Evolutionary conservation across 1,140 invertebrate species (phyloP).

Genomic region (Ceratina australensis): DNA sequence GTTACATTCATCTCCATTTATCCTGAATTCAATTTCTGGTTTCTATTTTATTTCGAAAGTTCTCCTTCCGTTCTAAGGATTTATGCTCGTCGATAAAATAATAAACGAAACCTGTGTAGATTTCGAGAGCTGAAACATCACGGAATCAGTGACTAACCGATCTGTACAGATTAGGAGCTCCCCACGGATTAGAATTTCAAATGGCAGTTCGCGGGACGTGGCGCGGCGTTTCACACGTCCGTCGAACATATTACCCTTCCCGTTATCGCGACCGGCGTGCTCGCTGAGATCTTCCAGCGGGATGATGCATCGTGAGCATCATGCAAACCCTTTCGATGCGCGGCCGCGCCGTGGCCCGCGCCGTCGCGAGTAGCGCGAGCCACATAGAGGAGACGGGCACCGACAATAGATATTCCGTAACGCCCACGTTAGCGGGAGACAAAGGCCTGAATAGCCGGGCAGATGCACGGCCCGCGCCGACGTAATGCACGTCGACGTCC

Average conservation of each 20-base stretch:
- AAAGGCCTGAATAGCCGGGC: constrained; percentile 60
- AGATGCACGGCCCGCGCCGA: constrained; percentile 53
- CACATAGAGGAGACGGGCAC: constrained; percentile 24
- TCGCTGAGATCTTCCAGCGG: constrained; percentile 32
- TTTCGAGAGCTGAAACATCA: not conserved
- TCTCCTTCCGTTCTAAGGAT: too few relatives aligned
- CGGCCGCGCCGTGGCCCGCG: not conserved
- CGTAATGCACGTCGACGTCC: constrained; percentile 57
- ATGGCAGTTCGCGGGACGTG: constrained; percentile 11
- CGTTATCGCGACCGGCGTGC: constrained; percentile 53
- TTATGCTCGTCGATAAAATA: too few relatives aligned
- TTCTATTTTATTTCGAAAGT: too few relatives aligned
- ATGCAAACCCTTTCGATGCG: constrained; percentile 32
- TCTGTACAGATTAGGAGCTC: not conserved
- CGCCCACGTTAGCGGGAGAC: constrained; percentile 64
- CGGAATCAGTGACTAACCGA: not conserved
- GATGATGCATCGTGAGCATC: constrained; percentile 45
- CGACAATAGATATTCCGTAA: constrained; percentile 66
- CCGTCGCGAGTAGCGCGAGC: not conserved
- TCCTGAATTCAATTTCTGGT: too few relatives aligned
- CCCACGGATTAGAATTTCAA: constrained; percentile 28
- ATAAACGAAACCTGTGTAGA: too few relatives aligned
- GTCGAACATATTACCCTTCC: constrained; percentile 54
- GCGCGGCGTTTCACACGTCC: constrained; percentile 28
- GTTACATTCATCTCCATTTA: too few relatives aligned